Conservation (phyloP, 2,797 vertebrate species). For the Falco rusticolus region DNA sequence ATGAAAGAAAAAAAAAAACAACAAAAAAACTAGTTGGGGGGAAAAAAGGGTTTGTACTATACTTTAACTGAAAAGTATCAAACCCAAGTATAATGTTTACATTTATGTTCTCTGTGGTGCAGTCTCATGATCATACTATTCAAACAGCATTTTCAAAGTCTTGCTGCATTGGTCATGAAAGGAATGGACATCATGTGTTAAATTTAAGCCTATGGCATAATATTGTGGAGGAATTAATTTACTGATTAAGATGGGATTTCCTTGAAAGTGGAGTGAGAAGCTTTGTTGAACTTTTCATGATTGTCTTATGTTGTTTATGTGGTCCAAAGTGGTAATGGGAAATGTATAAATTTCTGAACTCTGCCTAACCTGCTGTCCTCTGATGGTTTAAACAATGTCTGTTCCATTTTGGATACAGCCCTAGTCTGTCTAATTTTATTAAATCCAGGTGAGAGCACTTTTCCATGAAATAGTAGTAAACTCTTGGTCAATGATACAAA, state of each 20-base stretch:
- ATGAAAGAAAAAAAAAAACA: conserved; percentile 11
- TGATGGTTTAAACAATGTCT: not conserved
- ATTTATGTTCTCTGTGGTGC: conserved; percentile 45
- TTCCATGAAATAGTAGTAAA: not conserved
- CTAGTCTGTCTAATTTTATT: not conserved
- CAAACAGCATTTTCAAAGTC: not conserved
- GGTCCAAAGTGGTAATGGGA: conserved; percentile 20
- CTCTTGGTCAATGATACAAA: not conserved
- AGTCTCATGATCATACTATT: not conserved
- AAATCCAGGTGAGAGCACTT: conserved; percentile 23
- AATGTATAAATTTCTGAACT: not conserved
- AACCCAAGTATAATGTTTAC: conserved; percentile 55
- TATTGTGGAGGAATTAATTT: not conserved
- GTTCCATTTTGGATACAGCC: not conserved
- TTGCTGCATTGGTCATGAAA: not conserved
- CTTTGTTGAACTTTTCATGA: not conserved
- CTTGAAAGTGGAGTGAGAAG: not conserved
- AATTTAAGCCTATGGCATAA: not conserved
- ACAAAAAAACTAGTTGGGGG: not conserved
- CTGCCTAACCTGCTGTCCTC: not conserved
- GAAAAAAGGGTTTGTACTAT: conserved; percentile 29
- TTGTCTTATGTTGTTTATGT: not conserved
- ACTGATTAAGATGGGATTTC: not conserved
- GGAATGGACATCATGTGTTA: not conserved
- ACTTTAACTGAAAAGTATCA: not conserved